phyloP scores from a whole-genome alignment of 2,888 invertebrate genomes.

The Eupithecia vulgata region DNA sequence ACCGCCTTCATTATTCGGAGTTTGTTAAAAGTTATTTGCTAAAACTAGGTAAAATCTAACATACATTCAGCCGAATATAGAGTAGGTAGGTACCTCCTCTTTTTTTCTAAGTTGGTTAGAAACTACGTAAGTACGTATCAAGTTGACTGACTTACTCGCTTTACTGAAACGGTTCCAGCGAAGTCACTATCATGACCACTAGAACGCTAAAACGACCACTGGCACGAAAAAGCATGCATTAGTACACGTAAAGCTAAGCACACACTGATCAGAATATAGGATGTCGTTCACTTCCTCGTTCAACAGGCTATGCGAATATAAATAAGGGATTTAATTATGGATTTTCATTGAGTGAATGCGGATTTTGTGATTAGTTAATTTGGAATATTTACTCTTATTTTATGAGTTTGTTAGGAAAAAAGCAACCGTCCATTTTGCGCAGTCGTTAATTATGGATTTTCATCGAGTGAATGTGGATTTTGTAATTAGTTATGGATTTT shows the following conservation, averaged over 20 bases:
- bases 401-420: not conserved
- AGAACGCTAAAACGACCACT: not conserved
- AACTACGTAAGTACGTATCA: not conserved
- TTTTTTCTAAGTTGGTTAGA: not conserved
- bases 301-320: slow-evolving; percentile 28
- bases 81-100: no score
- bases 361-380: slow-evolving; percentile 17
- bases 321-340: slow-evolving; percentile 33
- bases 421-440: no score
- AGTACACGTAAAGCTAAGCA: slow-evolving; percentile 15
- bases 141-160: not conserved
- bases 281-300: slow-evolving; percentile 39
- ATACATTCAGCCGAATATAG: no score
- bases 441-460: slow-evolving; percentile 32
- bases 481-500: slow-evolving; percentile 14
- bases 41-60: no score
- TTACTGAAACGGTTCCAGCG: not conserved
- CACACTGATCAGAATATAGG: slow-evolving; percentile 29
- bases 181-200: slow-evolving; percentile 1
- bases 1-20: no score
- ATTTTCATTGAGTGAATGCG: slow-evolving; percentile 23
- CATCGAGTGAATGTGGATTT: slow-evolving; percentile 24
- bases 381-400: not conserved
- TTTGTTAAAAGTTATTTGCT: no score
- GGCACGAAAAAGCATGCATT: not conserved